phyloP scores from a whole-genome alignment of 2,888 invertebrate species.

The Melikaiella ostensackeni region DNA sequence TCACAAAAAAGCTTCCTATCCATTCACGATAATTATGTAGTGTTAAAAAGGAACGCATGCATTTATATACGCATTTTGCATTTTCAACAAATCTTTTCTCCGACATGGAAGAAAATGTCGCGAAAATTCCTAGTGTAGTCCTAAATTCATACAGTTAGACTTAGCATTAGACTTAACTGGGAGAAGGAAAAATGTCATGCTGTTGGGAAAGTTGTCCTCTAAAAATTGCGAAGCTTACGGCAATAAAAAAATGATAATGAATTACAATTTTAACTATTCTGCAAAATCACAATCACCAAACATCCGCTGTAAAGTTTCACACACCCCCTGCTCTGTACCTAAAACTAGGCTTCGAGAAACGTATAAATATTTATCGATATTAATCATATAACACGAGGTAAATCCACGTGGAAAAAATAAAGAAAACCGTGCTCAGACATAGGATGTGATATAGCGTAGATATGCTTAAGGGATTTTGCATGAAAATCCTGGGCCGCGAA shows the following conservation, averaged over 20 bases:
- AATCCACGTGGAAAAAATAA: constrained; percentile 46
- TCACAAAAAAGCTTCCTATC: constrained; percentile 7
- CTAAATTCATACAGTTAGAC: neutral
- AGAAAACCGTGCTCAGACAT: constrained; percentile 69
- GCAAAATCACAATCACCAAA: constrained; percentile 22
- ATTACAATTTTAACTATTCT: constrained; percentile 5
- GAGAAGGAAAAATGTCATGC: constrained; percentile 66
- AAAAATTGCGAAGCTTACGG: constrained; percentile 35
- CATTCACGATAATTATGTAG: neutral
- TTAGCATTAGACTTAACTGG: constrained; percentile 6
- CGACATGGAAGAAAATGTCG: neutral
- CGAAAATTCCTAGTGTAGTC: neutral
- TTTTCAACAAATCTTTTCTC: neutral
- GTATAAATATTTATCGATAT: constrained; percentile 39
- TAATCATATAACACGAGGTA: constrained; percentile 21
- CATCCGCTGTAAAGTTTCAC: constrained; percentile 37
- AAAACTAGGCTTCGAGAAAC: constrained; percentile 32
- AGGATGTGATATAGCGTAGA: constrained; percentile 75
- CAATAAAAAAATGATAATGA: neutral
- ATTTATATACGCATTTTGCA: constrained; percentile 27
- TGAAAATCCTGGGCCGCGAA: constrained; percentile 63
- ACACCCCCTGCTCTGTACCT: constrained; percentile 42
- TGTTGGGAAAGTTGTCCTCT: constrained; percentile 59
- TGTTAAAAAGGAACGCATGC: constrained; percentile 31
- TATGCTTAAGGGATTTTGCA: constrained; percentile 69